Conservation (phyloP, 2,113 vertebrate species). For the Rynchops niger region DNA sequence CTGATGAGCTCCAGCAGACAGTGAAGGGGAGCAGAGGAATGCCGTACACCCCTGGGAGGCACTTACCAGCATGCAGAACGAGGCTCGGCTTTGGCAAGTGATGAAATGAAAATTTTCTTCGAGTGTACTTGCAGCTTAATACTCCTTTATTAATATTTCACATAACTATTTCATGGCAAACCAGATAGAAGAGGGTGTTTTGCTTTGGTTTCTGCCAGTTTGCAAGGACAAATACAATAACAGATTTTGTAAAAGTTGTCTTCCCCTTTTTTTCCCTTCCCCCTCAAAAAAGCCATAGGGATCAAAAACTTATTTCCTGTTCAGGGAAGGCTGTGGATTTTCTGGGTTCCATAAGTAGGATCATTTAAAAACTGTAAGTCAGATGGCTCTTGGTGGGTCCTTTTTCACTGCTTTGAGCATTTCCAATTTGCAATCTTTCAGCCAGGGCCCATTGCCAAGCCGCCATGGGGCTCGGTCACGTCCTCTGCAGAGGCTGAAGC, state of each 20-base stretch:
- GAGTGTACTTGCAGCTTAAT: neutral
- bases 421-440: neutral
- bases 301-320: neutral
- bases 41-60: neutral
- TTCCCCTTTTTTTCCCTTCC: neutral
- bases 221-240: neutral
- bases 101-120: neutral
- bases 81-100: neutral
- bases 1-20: neutral
- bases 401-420: neutral
- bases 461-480: fast-evolving
- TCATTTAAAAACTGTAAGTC: neutral
- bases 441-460: neutral
- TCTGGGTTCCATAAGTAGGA: neutral
- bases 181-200: neutral
- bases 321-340: neutral
- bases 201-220: neutral
- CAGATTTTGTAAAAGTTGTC: neutral
- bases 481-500: neutral
- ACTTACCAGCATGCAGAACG: neutral
- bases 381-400: neutral
- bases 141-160: neutral
- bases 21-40: neutral
- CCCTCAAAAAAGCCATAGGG: neutral
- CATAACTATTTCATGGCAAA: neutral